Evolutionary conservation across 2,113 vertebrate species (phyloP).

Genomic region (Rhabdornis inornatus): DNA sequence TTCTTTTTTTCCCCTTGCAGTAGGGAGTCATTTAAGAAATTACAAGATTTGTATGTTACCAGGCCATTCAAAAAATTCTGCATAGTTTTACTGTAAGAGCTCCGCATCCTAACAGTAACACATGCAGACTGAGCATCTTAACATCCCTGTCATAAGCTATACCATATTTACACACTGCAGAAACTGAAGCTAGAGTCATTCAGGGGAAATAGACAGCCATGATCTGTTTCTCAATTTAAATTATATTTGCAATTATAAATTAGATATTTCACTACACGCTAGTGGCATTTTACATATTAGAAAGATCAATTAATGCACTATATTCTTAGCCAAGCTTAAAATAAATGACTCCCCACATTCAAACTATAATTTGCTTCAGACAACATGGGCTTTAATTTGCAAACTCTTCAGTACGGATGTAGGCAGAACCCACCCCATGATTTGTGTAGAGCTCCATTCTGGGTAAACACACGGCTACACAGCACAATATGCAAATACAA

Average conservation of each 20-base stretch:
- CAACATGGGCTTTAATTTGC: background rate
- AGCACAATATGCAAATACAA: background rate
- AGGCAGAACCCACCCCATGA: constrained; percentile 19
- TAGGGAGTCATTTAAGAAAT: background rate
- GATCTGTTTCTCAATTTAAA: background rate
- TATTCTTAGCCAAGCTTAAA: background rate
- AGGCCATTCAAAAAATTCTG: background rate
- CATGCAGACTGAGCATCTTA: background rate
- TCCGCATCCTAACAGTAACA: background rate
- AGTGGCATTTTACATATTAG: background rate
- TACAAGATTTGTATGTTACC: background rate
- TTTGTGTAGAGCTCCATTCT: background rate
- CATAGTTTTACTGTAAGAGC: background rate
- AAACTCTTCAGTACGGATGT: background rate
- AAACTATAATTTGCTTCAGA: constrained; percentile 31
- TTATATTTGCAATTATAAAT: background rate
- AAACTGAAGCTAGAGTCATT: background rate
- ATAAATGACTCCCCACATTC: background rate
- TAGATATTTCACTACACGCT: background rate
- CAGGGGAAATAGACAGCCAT: background rate
- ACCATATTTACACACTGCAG: background rate
- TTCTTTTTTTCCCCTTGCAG: background rate
- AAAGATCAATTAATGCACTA: background rate
- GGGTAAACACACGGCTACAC: background rate
- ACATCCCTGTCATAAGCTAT: background rate